Conservation (phyloP, 2,113 vertebrate species). For the Etheostoma spectabile region DNA sequence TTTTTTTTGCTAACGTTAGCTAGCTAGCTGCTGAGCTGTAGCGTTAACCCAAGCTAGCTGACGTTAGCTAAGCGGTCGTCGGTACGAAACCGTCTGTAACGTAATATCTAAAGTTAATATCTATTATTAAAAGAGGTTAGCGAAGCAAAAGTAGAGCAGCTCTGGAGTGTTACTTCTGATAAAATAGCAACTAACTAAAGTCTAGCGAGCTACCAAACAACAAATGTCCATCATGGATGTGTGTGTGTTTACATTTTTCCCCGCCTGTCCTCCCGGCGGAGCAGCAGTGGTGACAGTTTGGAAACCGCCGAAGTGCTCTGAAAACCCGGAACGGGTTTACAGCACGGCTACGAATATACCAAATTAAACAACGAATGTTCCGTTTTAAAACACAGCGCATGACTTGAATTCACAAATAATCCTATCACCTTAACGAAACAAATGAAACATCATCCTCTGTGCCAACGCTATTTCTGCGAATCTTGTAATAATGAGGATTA, state of each 20-base stretch:
- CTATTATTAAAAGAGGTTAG: not conserved
- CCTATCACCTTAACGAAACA: fast-evolving
- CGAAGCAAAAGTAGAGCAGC: not conserved
- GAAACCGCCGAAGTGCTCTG: not conserved
- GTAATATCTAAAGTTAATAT: not conserved
- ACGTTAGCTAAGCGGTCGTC: constrained; percentile 16
- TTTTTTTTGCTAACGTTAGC: constrained; percentile 24
- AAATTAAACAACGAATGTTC: not conserved
- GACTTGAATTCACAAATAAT: not conserved
- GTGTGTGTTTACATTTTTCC: constrained; percentile 75
- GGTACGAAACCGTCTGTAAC: not conserved
- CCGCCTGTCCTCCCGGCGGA: constrained; percentile 66
- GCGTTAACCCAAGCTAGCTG: constrained; percentile 17
- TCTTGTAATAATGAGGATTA: not conserved
- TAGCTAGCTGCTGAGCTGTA: not conserved
- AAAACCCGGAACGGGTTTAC: constrained; percentile 52
- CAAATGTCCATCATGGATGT: not conserved
- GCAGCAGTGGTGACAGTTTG: constrained; percentile 49
- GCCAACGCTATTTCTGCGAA: not conserved
- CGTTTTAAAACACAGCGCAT: not conserved
- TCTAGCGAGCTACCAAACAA: not conserved
- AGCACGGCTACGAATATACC: not conserved
- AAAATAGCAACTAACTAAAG: not conserved
- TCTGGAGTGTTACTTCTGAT: not conserved
- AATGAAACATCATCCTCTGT: fast-evolving